Evolutionary conservation across 2,113 vertebrate genomes (phyloP).

Genomic region (Chaetodon auriga): DNA sequence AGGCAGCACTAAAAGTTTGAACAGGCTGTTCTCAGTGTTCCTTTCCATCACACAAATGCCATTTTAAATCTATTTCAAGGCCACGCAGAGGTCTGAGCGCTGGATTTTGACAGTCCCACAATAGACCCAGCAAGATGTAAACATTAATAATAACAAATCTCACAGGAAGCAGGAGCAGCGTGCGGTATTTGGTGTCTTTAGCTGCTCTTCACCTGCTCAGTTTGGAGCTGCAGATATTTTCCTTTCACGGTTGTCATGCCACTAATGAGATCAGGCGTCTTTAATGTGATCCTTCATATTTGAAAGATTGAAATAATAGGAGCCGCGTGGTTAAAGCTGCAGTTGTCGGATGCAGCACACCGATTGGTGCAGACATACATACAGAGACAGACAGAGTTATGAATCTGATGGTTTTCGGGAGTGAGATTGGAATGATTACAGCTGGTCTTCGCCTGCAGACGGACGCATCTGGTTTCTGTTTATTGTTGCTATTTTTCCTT

Average conservation of each 20-base stretch:
- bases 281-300: conserved; percentile 10
- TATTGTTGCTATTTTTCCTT: neutral
- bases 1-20: conserved; percentile 17
- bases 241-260: neutral
- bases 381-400: too few relatives aligned
- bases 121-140: neutral
- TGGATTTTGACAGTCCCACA: neutral
- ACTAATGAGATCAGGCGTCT: conserved; percentile 1
- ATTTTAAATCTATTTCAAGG: neutral
- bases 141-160: neutral
- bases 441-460: neutral
- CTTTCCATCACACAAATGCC: conserved; percentile 17
- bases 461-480: conserved; percentile 19
- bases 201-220: neutral
- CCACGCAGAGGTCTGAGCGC: neutral
- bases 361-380: neutral
- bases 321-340: neutral
- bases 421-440: neutral
- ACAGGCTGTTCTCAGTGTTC: conserved; percentile 13
- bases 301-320: neutral
- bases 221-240: neutral
- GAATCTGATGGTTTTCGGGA: too few relatives aligned
- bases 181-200: neutral
- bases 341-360: neutral
- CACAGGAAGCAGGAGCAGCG: neutral